Conservation (phyloP, 2,113 vertebrate species). For the Paralichthys olivaceus region DNA sequence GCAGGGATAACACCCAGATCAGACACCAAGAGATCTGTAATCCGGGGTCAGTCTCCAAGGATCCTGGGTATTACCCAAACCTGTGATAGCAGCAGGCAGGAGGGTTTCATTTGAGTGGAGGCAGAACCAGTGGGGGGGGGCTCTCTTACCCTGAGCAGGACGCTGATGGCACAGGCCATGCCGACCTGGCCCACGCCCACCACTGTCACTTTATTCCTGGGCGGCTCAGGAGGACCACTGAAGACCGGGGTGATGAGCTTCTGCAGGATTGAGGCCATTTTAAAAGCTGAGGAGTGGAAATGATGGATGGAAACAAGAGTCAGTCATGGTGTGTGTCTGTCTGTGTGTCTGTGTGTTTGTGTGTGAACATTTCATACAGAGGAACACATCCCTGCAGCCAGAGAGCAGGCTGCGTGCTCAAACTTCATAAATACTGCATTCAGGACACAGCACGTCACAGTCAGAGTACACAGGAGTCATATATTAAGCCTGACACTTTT, state of each 20-base stretch:
- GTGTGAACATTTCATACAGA: not conserved
- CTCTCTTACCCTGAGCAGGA: conserved; percentile 86
- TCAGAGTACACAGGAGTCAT: conserved; percentile 9
- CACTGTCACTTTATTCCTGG: conserved; percentile 92
- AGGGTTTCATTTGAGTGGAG: conserved; percentile 9
- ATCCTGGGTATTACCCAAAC: conserved; percentile 43
- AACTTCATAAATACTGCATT: conserved; percentile 55
- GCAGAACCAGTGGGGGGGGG: conserved; percentile 2
- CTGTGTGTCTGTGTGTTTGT: not conserved
- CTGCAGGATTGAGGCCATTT: conserved; percentile 89
- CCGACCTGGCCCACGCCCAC: conserved; percentile 97
- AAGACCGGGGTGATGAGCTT: conserved; percentile 85
- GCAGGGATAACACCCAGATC: conserved; percentile 42
- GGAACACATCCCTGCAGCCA: conserved; percentile 3
- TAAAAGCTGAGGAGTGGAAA: conserved; percentile 48
- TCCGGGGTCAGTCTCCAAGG: conserved; percentile 40
- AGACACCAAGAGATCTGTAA: conserved; percentile 58
- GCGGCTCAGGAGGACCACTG: conserved; percentile 35
- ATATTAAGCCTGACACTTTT: conserved; percentile 26
- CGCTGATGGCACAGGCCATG: conserved; percentile 94
- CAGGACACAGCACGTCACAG: not conserved
- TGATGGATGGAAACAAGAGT: not conserved
- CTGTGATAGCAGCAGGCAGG: conserved; percentile 19
- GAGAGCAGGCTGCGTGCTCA: conserved; percentile 15
- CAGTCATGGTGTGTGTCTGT: not conserved